Evolutionary conservation across 2,113 vertebrate genomes (phyloP).

Genomic region (Glaucomys volans): DNA sequence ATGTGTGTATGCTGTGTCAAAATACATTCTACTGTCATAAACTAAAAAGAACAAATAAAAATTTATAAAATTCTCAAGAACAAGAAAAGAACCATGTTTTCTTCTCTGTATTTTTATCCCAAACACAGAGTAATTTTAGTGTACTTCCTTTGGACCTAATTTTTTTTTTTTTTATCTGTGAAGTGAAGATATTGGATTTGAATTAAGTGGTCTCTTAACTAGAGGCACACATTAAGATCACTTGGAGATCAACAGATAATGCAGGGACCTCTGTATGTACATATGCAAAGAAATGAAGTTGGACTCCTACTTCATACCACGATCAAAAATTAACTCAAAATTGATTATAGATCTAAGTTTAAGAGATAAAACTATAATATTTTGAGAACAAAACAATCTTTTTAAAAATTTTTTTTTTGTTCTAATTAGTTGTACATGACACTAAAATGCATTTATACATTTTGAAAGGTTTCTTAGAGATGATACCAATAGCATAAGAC

Average conservation of each 20-base stretch:
- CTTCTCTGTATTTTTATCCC: background rate
- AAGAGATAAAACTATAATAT: background rate
- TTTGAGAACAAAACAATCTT: background rate
- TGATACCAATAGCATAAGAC: background rate
- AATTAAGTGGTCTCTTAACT: background rate
- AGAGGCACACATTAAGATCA: background rate
- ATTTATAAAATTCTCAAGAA: background rate
- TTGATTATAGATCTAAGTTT: background rate
- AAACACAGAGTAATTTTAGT: conserved; percentile 3
- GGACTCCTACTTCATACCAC: background rate
- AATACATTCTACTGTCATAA: no score
- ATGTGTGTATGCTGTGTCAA: no score
- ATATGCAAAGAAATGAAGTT: background rate
- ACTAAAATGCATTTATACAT: no score
- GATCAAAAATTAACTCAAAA: background rate
- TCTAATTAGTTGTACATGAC: no score
- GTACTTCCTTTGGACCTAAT: background rate
- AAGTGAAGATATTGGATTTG: background rate
- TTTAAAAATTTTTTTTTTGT: no score
- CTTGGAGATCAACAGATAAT: background rate
- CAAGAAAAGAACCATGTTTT: background rate
- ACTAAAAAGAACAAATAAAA: no score
- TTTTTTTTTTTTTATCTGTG: background rate
- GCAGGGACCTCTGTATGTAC: background rate
- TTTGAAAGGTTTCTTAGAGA: background rate